Evolutionary conservation across 2,888 invertebrate genomes (phyloP).

Genomic region (Drosophila subsilvestris): DNA sequence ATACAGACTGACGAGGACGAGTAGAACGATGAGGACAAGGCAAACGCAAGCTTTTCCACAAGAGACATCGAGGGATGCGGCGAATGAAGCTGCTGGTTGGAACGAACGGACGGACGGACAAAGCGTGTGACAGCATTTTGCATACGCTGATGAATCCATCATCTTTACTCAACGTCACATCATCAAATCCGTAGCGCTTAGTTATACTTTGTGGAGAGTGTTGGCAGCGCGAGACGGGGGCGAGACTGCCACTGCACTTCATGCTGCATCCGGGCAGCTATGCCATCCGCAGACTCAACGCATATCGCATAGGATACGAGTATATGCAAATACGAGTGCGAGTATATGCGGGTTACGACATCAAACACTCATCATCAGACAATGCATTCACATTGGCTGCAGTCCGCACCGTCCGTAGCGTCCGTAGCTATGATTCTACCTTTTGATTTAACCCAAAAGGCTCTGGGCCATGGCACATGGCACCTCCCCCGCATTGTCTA

Average conservation of each 20-base stretch:
- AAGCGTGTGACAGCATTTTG: constrained; percentile 80
- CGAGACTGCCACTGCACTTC: constrained; percentile 37
- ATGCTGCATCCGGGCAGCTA: constrained; percentile 35
- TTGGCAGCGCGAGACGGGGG: constrained; percentile 5
- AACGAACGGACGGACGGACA: constrained; percentile 55
- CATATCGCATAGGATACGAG: constrained; percentile 8
- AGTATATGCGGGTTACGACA: constrained; percentile 55
- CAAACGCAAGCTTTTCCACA: no score
- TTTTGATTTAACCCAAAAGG: constrained; percentile 28
- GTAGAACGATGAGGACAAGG: neutral
- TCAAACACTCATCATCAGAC: constrained; percentile 57
- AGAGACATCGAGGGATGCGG: constrained; percentile 15
- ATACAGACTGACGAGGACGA: constrained; percentile 43
- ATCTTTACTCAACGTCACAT: constrained; percentile 82
- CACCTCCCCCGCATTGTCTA: constrained; percentile 51
- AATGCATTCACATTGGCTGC: constrained; percentile 34
- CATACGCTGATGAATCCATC: constrained; percentile 82
- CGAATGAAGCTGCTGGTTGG: constrained; percentile 15
- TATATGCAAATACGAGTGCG: constrained; percentile 38
- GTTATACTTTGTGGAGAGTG: constrained; percentile 63
- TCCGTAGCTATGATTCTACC: constrained; percentile 26
- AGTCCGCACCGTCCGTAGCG: neutral
- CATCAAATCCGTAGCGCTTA: constrained; percentile 78
- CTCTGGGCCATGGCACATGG: neutral
- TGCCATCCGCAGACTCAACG: constrained; percentile 20